phyloP scores from a whole-genome alignment of 2,888 invertebrate species.

The Mimumesa dahlbomi region DNA sequence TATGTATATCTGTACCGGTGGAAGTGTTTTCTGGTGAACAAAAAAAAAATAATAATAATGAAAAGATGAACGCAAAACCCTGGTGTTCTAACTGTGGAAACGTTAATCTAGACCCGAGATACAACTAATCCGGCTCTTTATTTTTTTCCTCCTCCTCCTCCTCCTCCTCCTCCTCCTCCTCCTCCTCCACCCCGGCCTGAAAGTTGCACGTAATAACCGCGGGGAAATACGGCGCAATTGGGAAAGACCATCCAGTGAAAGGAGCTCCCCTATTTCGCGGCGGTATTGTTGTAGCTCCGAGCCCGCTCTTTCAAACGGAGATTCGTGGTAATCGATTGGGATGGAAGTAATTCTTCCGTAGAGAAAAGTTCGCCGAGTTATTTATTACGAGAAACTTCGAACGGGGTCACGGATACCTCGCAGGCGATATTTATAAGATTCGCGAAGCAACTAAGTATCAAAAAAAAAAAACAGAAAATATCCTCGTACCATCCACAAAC shows the following conservation, averaged over 20 bases:
- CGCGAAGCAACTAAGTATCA: too few species aligned
- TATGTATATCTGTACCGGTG: not conserved
- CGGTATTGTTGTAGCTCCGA: slow-evolving; percentile 41
- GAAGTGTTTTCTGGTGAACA: not conserved
- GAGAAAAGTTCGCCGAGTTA: slow-evolving; percentile 43
- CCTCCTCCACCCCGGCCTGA: not conserved
- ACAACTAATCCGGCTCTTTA: too few species aligned
- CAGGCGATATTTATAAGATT: too few species aligned
- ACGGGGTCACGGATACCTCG: too few species aligned
- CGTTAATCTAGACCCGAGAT: not conserved
- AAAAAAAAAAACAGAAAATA: too few species aligned
- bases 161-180: too few species aligned
- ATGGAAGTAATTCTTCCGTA: slow-evolving; percentile 48
- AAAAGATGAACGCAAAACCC: not conserved
- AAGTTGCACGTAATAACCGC: slow-evolving; percentile 45
- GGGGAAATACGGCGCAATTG: slow-evolving; percentile 28
- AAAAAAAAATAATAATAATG: not conserved
- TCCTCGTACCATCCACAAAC: too few species aligned
- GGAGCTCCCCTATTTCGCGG: slow-evolving; percentile 38
- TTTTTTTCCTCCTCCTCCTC: too few species aligned
- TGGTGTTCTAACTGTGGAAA: not conserved
- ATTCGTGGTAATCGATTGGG: slow-evolving; percentile 53
- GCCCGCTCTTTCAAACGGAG: slow-evolving; percentile 41
- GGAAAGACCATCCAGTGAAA: slow-evolving; percentile 29
- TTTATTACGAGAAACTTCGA: slow-evolving; percentile 38